These are phyloP conservation scores for Ophonus ardosiacus DNA, from an alignment of 2,888 invertebrate genomes.

Conservation along the genomic window DNA sequence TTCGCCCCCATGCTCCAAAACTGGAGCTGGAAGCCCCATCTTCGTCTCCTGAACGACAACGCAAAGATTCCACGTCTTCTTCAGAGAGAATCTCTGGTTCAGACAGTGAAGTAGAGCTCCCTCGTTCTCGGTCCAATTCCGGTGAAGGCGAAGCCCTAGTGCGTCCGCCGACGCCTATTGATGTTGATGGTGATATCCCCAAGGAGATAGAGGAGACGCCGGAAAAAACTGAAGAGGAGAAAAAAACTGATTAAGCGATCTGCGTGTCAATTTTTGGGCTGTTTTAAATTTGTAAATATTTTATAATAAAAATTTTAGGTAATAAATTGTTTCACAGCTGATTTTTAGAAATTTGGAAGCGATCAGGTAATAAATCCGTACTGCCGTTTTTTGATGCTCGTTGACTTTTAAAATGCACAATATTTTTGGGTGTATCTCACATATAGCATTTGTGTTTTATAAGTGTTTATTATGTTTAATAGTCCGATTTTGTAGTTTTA, in stretches of 20 bases:
- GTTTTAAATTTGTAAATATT: slow-evolving; percentile 51
- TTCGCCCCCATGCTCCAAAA: slow-evolving; percentile 87
- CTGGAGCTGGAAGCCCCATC: slow-evolving; percentile 71
- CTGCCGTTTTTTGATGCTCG: slow-evolving; percentile 27
- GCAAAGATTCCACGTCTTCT: slow-evolving; percentile 69
- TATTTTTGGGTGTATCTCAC: slow-evolving; percentile 12
- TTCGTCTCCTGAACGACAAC: slow-evolving; percentile 43
- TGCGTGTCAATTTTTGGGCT: slow-evolving; percentile 44
- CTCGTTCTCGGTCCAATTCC: slow-evolving; percentile 50
- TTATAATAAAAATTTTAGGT: slow-evolving; percentile 48
- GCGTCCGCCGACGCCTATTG: too few species aligned
- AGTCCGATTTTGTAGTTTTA: background rate
- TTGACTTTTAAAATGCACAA: slow-evolving; percentile 17
- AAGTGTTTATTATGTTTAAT: background rate
- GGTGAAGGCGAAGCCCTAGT: background rate
- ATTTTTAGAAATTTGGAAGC: slow-evolving; percentile 17
- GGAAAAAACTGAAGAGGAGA: slow-evolving; percentile 26
- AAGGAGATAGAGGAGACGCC: slow-evolving; percentile 31
- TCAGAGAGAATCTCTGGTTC: slow-evolving; percentile 71
- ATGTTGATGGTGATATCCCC: background rate
- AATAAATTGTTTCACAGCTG: slow-evolving; percentile 35
- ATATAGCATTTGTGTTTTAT: slow-evolving; percentile 37
- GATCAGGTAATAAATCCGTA: slow-evolving; percentile 16
- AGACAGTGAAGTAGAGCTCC: slow-evolving; percentile 66
- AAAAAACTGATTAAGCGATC: slow-evolving; percentile 28